Evolutionary conservation across 2,113 vertebrate species (phyloP).

Genomic region (Vidua macroura): DNA sequence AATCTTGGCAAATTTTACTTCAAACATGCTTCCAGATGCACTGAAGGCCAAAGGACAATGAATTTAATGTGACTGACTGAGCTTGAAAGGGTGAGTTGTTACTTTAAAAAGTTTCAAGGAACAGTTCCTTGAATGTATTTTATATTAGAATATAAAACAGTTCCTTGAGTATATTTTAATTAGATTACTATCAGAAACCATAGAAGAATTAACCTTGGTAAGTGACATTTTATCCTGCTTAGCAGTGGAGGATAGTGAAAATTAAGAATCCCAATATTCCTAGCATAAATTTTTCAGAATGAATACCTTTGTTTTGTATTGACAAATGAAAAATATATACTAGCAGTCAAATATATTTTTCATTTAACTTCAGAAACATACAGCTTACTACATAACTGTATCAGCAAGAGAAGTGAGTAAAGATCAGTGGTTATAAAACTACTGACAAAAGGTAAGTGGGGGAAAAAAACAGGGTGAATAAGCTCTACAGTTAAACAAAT

Average conservation of each 20-base stretch:
- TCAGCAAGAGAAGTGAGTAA: not conserved
- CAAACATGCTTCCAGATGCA: not conserved
- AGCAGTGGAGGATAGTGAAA: not conserved
- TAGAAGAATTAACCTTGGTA: not conserved
- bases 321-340: not conserved
- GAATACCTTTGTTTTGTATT: not conserved
- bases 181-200: not conserved
- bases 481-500: not conserved
- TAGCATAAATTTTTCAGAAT: not conserved
- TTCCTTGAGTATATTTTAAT: not conserved
- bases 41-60: not conserved
- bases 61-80: not conserved
- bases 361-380: not conserved
- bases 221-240: not conserved
- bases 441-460: not conserved
- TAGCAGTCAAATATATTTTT: not conserved
- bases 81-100: not conserved
- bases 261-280: not conserved
- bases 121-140: not conserved
- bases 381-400: not conserved
- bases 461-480: not conserved
- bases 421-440: not conserved
- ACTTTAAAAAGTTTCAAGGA: not conserved
- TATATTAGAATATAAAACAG: too few species aligned
- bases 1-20: not conserved